A percentile compares a stretch with the other conserved stretches of the same genome.
These are phyloP conservation scores for Andrena marginata DNA, from an alignment of 2,888 invertebrate genomes.

Conservation along the genomic window DNA sequence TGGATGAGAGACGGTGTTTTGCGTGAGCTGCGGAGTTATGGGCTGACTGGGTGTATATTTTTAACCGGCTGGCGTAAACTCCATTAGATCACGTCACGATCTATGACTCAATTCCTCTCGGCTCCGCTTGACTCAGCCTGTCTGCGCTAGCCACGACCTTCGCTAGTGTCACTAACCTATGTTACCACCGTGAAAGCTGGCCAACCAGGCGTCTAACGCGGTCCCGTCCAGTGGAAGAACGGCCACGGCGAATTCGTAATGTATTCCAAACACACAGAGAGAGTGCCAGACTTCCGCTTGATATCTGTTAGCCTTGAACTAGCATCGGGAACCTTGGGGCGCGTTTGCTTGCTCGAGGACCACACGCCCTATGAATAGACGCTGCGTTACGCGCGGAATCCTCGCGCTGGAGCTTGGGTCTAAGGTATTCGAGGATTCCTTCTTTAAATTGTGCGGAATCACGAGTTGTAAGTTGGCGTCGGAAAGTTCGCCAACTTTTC, in stretches of 20 bases:
- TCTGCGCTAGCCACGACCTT: slow-evolving; percentile 73
- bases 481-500: background rate
- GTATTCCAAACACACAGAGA: slow-evolving; percentile 80
- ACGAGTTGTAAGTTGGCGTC: too few species aligned
- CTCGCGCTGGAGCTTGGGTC: background rate
- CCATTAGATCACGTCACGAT: slow-evolving; percentile 54
- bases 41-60: slow-evolving; percentile 44
- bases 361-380: slow-evolving; percentile 45
- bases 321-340: slow-evolving; percentile 52
- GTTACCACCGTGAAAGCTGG: slow-evolving; percentile 72
- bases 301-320: slow-evolving; percentile 79
- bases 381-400: slow-evolving; percentile 2
- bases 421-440: slow-evolving; percentile 14
- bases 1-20: background rate
- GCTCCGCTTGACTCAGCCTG: slow-evolving; percentile 28
- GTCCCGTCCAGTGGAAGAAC: slow-evolving; percentile 53
- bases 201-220: slow-evolving; percentile 70
- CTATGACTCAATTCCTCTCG: slow-evolving; percentile 51
- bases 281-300: slow-evolving; percentile 81
- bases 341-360: background rate
- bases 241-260: slow-evolving; percentile 65
- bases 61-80: slow-evolving; percentile 33
- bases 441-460: background rate
- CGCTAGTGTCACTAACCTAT: slow-evolving; percentile 82
- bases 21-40: background rate